Conservation (phyloP, 2,888 invertebrate species). For the Eutolmus rufibarbis region DNA sequence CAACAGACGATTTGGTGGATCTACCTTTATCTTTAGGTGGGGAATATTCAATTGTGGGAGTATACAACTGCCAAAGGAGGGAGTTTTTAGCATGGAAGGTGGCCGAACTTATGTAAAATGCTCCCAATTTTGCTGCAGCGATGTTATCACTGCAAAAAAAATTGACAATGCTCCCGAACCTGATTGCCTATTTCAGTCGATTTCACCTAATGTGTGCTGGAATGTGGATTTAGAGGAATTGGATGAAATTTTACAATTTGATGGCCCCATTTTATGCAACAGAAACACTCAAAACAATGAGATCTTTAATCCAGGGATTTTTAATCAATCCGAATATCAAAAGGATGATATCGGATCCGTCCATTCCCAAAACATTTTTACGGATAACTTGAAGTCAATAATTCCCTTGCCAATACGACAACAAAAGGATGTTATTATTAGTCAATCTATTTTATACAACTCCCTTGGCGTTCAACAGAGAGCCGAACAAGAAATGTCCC, state of each 20-base stretch:
- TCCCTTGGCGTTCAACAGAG: background rate
- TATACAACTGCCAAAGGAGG: conserved; percentile 52
- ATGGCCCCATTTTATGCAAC: conserved; percentile 42
- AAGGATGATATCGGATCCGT: background rate
- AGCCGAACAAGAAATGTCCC: background rate
- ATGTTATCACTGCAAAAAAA: background rate
- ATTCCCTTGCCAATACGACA: background rate
- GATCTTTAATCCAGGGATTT: background rate
- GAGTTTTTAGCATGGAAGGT: conserved; percentile 59
- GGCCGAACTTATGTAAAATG: conserved; percentile 48
- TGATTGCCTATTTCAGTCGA: background rate
- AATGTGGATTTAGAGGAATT: conserved; percentile 47
- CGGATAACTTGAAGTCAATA: background rate
- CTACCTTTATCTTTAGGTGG: conserved; percentile 55
- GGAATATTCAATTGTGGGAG: conserved; percentile 55
- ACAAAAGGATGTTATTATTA: background rate
- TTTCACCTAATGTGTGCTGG: background rate
- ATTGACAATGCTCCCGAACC: background rate
- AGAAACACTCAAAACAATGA: background rate
- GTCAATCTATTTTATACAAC: background rate
- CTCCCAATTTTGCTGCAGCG: background rate
- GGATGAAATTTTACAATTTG: conserved; percentile 50
- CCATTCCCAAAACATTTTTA: background rate
- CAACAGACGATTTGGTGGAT: conserved; percentile 49
- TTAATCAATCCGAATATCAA: background rate